Evolutionary conservation across 2,888 invertebrate species (phyloP).

Genomic region (Rhagophthalmus giganteus): DNA sequence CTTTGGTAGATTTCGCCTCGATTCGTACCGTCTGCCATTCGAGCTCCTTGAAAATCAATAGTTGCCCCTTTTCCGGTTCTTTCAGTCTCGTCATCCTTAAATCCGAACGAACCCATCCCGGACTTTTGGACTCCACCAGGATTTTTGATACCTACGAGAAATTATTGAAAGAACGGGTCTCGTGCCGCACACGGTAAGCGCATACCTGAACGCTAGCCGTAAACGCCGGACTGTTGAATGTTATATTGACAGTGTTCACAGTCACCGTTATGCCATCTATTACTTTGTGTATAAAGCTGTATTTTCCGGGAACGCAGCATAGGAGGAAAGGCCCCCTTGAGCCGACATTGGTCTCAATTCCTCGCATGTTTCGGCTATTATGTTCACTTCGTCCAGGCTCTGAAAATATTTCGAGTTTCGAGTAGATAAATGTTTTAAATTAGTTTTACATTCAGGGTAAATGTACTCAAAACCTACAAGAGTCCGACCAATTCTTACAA

Average conservation of each 20-base stretch:
- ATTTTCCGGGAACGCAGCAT: slow-evolving; percentile 69
- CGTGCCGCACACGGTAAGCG: too few species aligned
- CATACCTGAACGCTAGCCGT: slow-evolving; percentile 91
- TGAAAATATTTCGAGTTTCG: slow-evolving; percentile 54
- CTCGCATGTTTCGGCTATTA: slow-evolving; percentile 91
- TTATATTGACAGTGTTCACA: slow-evolving; percentile 92
- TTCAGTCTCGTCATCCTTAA: slow-evolving; percentile 89
- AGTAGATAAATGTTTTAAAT: too few species aligned
- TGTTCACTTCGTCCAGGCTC: slow-evolving; percentile 91
- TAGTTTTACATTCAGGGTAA: too few species aligned
- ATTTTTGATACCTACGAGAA: slow-evolving; percentile 91
- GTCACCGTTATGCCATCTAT: slow-evolving; percentile 96
- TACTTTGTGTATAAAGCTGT: slow-evolving; percentile 88
- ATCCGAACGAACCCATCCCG: slow-evolving; percentile 85
- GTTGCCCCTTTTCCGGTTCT: slow-evolving; percentile 83
- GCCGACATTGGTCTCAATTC: slow-evolving; percentile 71
- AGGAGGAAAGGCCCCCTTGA: slow-evolving; percentile 59
- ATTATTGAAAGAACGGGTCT: too few species aligned
- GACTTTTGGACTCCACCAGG: slow-evolving; percentile 90
- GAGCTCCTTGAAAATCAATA: slow-evolving; percentile 95
- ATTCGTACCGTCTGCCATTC: slow-evolving; percentile 97
- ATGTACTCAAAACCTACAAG: too few species aligned
- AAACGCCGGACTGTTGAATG: slow-evolving; percentile 93
- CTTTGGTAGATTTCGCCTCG: slow-evolving; percentile 85
- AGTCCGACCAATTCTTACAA: too few species aligned